Base-by-base conservation (phyloP, 2,888 invertebrate species). In the Morpho achilles region DNA sequence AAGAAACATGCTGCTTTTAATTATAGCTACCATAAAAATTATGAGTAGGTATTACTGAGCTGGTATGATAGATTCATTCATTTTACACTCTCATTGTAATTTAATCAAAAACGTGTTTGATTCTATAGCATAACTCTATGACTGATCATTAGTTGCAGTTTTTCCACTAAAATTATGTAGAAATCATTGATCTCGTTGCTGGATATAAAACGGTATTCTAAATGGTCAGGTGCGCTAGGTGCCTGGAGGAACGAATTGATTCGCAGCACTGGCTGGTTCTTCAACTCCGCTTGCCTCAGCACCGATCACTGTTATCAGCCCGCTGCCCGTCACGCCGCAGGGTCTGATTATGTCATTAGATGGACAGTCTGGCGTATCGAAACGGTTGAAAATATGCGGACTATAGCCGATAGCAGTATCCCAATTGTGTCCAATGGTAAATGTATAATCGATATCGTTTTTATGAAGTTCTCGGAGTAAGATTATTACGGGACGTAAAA, bases 341-440 rank as follows among this genome's bases (percentile, higher is more conserved):
- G 87, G 76, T 67, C 61, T 70, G 81, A 84, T 88, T 86, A 88
- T 83, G 79, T 82, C 82, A 87, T 87, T 87, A 87, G 63, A 58
- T 56, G 58, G 57, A 62, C 62, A 62, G 81, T 79, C 80, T 76
- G 77, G 70, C 70, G 58, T 63, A 72, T 68, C 63, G 65, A 66
- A 63, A 60, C 67, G 72, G 76, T 69, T 79, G 77, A 78, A 80
- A 82, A 77, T 75, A 76, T 74, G 72, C 69, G 71, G 69, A 73
- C 69, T 67, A 76, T 70, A 69, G 82, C 86, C 84, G 70, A 71
- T 69, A 80, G 84, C 80, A 65, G 69, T 70, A 68, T 65, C 59
- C 64, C 58, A 67, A 59, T 66, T 63, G 59, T 62, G 54, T 62
- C 50, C 60, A 54, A 58, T 62, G 50, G 44, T 44, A 44, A n/a